Conservation (phyloP, 2,888 invertebrate genomes). For the Nyleta sp. region DNA sequence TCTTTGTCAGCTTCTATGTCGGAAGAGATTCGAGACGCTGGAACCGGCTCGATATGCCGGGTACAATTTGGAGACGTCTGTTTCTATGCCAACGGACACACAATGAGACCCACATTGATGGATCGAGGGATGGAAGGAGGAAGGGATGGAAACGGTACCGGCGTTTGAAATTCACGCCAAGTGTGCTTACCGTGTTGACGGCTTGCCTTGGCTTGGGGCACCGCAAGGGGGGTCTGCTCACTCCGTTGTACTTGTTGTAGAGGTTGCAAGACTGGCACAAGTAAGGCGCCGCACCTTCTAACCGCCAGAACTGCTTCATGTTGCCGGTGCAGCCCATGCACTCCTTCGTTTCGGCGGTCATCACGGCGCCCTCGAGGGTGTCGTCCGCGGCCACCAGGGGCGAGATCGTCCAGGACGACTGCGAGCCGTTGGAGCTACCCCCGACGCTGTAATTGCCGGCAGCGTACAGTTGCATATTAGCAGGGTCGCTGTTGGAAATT, state of each 20-base stretch:
- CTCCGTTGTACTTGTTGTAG: constrained; percentile 84
- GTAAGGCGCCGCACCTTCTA: constrained; percentile 93
- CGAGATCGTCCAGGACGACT: constrained; percentile 83
- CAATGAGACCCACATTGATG: too few relatives aligned
- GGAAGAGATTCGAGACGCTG: constrained; percentile 19
- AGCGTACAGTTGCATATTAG: constrained; percentile 75
- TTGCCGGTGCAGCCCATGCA: constrained; percentile 87
- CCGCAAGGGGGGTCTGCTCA: constrained; percentile 84
- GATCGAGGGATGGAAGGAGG: too few relatives aligned
- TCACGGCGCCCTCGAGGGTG: constrained; percentile 78
- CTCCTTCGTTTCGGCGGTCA: constrained; percentile 86
- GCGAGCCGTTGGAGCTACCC: constrained; percentile 82
- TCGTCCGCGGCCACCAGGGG: constrained; percentile 83
- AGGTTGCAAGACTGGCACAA: constrained; percentile 93
- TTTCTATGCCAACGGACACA: neutral
- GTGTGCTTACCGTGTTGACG: constrained; percentile 76
- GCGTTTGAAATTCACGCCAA: neutral
- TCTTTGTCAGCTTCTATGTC: too few relatives aligned
- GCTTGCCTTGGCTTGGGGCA: constrained; percentile 78
- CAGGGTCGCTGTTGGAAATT: constrained; percentile 74
- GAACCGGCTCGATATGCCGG: too few relatives aligned
- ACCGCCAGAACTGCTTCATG: constrained; percentile 91
- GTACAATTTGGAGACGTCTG: neutral
- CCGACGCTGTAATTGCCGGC: constrained; percentile 76
- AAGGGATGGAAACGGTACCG: too few relatives aligned